A percentile compares a stretch with the other conserved stretches of the same genome.
These are phyloP conservation scores for Apoderus coryli DNA, from an alignment of 2,888 invertebrate species.

Conservation along the genomic window DNA sequence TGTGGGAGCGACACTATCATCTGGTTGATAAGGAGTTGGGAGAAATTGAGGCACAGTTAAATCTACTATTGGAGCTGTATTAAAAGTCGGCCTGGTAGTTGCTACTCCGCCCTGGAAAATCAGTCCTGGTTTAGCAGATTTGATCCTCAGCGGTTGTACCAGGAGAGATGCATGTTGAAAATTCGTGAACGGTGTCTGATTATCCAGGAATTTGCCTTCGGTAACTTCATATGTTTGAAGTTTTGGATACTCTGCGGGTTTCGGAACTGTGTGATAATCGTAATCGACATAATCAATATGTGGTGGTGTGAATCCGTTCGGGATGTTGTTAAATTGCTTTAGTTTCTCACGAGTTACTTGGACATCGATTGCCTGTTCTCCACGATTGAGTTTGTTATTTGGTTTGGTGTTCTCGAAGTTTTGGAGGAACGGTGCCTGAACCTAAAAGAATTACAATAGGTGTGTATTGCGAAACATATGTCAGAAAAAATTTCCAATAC, in stretches of 20 bases:
- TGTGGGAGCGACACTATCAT: conserved; percentile 24
- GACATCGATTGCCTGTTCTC: conserved; percentile 23
- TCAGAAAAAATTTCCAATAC: conserved; percentile 20
- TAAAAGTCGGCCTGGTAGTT: no score
- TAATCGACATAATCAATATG: conserved; percentile 21
- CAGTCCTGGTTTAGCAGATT: conserved; percentile 11
- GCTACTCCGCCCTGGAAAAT: conserved; percentile 12
- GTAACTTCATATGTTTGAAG: conserved; percentile 31
- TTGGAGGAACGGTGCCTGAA: conserved; percentile 26
- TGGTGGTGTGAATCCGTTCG: conserved; percentile 20
- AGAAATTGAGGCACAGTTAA: conserved; percentile 25
- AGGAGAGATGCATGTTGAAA: conserved; percentile 13
- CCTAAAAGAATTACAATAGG: no score
- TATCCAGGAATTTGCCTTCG: conserved; percentile 27
- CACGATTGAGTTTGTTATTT: conserved; percentile 11
- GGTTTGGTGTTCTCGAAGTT: no score
- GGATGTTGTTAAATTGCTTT: conserved; percentile 27
- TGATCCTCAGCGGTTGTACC: conserved; percentile 9
- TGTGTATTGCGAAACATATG: no score
- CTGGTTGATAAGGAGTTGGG: conserved; percentile 31
- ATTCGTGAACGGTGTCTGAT: conserved; percentile 16
- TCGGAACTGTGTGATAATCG: conserved; percentile 18
- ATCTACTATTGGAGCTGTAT: conserved; percentile 19
- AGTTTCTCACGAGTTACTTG: conserved; percentile 33
- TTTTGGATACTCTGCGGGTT: conserved; percentile 20